phyloP scores from a whole-genome alignment of 2,113 vertebrate genomes.

The Ceyx cyanopectus region DNA sequence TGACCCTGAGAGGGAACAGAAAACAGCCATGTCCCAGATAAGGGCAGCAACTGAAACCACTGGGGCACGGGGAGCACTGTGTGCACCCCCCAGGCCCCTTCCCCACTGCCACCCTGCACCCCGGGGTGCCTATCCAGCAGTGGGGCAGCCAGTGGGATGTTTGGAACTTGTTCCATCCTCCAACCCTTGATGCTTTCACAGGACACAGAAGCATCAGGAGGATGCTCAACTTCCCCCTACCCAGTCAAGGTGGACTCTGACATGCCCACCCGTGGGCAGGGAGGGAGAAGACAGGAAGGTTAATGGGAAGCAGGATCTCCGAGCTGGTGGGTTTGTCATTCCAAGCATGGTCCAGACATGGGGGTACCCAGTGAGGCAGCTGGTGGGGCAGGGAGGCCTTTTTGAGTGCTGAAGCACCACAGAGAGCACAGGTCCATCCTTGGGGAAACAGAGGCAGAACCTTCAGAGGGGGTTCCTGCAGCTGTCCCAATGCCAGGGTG shows the following conservation, averaged over 20 bases:
- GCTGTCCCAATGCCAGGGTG: not conserved
- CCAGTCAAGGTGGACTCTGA: not conserved
- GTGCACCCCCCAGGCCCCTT: not conserved
- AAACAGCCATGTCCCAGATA: not conserved
- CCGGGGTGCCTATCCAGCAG: not conserved
- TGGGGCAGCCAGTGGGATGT: fast-evolving
- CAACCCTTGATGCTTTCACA: not conserved
- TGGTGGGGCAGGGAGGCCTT: not conserved
- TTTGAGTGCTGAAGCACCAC: not conserved
- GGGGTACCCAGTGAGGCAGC: not conserved
- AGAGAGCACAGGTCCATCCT: not conserved
- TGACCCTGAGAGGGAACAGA: not conserved
- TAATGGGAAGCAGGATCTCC: not conserved
- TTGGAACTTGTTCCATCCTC: not conserved
- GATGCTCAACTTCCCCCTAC: not conserved
- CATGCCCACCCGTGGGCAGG: not conserved
- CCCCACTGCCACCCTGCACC: not conserved
- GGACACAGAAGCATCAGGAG: not conserved
- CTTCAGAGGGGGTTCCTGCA: not conserved
- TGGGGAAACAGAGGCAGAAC: not conserved
- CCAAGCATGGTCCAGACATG: fast-evolving
- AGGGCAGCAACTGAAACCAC: not conserved
- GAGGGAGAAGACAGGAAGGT: not conserved
- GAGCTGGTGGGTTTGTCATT: not conserved
- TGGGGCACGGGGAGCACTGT: not conserved